These are phyloP conservation scores for Brachionus rotundiformis DNA, from an alignment of 1,140 invertebrate genomes.

Conservation along the genomic window DNA sequence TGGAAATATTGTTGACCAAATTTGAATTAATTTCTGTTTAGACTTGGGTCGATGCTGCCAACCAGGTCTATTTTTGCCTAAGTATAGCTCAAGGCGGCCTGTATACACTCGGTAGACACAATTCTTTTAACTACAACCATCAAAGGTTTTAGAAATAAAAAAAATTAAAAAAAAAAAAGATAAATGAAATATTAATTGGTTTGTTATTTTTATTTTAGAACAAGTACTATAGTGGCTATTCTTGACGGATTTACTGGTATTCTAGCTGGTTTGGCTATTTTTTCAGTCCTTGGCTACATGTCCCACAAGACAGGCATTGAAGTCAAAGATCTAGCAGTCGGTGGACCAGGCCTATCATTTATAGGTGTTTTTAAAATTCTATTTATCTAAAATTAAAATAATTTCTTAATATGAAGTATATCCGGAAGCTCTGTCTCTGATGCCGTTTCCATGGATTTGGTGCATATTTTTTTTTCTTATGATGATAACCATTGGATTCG, in stretches of 20 bases:
- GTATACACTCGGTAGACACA: constrained; percentile 35
- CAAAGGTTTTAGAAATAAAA: constrained; percentile 76
- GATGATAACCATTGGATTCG: constrained; percentile 84
- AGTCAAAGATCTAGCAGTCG: constrained; percentile 59
- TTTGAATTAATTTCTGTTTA: too few relatives aligned
- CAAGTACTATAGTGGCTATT: constrained; percentile 25
- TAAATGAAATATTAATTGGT: too few relatives aligned
- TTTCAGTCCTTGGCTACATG: constrained; percentile 68
- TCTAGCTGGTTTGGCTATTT: constrained; percentile 58
- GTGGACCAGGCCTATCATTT: constrained; percentile 49
- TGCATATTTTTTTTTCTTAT: constrained; percentile 95
- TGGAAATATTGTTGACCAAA: too few relatives aligned
- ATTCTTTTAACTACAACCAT: constrained; percentile 51
- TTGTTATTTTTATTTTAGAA: constrained; percentile 21
- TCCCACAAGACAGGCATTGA: constrained; percentile 55
- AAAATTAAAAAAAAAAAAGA: too few relatives aligned
- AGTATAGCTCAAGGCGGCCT: constrained; percentile 48
- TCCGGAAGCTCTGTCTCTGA: constrained; percentile 86
- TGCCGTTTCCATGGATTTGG: constrained; percentile 89
- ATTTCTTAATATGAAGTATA: too few relatives aligned
- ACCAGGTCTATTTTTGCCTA: constrained; percentile 55
- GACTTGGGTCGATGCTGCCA: constrained; percentile 54
- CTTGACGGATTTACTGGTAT: constrained; percentile 67
- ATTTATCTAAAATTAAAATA: neutral
- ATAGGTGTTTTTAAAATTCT: neutral